phyloP scores from a whole-genome alignment of 2,113 vertebrate genomes.

The Percopsis transmontana region DNA sequence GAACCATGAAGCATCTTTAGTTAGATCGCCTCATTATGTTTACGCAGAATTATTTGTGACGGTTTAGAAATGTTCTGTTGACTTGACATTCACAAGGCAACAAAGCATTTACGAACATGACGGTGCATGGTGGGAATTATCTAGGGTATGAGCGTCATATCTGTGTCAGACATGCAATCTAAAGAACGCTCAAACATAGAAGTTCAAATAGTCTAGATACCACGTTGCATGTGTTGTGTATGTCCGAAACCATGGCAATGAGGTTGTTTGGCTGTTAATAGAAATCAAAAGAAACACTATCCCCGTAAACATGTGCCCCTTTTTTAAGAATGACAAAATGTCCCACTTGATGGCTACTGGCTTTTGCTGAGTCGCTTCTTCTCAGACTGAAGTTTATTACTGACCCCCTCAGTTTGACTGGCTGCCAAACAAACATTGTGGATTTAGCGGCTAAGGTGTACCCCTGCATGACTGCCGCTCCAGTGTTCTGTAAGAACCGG shows the following conservation, averaged over 20 bases:
- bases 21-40: too few species aligned
- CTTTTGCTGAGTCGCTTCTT: slow-evolving; percentile 7
- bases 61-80: background rate
- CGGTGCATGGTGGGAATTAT: background rate
- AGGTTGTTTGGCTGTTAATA: too few species aligned
- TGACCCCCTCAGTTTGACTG: background rate
- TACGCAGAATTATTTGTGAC: background rate
- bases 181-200: background rate
- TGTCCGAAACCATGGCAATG: too few species aligned
- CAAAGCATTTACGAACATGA: background rate
- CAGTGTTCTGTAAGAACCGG: background rate
- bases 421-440: background rate
- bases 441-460: background rate
- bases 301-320: too few species aligned
- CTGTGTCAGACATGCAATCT: background rate
- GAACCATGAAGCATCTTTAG: too few species aligned
- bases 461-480: background rate
- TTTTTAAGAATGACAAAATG: too few species aligned
- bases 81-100: background rate
- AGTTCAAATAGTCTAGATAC: background rate
- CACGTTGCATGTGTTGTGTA: too few species aligned
- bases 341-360: too few species aligned
- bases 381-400: background rate
- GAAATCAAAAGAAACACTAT: too few species aligned
- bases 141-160: background rate